phyloP scores from a whole-genome alignment of 2,888 invertebrate genomes.

The Limnephilus auricula region DNA sequence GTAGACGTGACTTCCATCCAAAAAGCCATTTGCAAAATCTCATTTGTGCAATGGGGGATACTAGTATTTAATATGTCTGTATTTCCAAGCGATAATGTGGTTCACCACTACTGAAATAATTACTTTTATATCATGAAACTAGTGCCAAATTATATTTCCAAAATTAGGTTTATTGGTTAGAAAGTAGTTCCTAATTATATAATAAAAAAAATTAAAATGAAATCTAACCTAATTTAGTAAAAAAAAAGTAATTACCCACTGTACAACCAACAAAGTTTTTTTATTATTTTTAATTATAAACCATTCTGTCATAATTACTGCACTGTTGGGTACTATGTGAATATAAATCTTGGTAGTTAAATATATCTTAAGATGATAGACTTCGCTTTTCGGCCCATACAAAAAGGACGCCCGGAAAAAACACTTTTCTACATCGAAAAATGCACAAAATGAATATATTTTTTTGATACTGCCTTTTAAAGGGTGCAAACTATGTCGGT shows the following conservation, averaged over 20 bases:
- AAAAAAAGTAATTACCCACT: not conserved
- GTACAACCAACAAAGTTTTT: not conserved
- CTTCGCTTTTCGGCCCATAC: too few species aligned
- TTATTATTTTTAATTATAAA: not conserved
- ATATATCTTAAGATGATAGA: too few species aligned
- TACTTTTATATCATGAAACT: not conserved
- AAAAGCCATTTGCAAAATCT: conserved; percentile 4
- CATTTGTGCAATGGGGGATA: conserved; percentile 5
- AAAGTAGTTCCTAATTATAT: conserved; percentile 9
- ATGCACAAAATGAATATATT: too few species aligned
- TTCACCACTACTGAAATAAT: conserved; percentile 16
- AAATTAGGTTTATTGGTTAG: conserved; percentile 5
- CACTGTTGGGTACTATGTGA: not conserved
- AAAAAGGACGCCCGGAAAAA: too few species aligned
- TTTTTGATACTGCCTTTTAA: too few species aligned
- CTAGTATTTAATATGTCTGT: not conserved
- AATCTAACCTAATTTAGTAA: not conserved
- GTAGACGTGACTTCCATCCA: not conserved
- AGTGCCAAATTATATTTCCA: not conserved
- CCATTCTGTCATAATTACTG: not conserved
- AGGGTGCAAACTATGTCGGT: too few species aligned
- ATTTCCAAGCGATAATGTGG: not conserved
- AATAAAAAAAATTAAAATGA: not conserved
- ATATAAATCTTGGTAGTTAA: not conserved
- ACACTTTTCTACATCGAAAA: too few species aligned